Percentiles rank a stretch among this genome's conserved stretches.
phyloP scores from a whole-genome alignment of 2,113 vertebrate genomes.

The Ellobius talpinus region DNA sequence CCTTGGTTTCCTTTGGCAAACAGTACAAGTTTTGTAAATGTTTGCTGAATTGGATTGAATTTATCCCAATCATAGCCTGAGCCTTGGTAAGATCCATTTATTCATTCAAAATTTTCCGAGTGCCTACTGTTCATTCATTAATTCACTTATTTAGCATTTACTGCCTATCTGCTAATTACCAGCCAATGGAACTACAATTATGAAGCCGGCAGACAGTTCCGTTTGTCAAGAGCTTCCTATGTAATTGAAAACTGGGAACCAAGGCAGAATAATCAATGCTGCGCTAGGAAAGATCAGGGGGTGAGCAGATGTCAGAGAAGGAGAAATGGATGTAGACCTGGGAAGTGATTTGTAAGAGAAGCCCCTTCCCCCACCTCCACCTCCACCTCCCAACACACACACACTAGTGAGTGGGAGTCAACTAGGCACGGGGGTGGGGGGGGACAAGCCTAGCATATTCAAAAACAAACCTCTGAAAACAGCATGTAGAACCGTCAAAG shows the following conservation, averaged over 20 bases:
- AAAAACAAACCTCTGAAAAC: background rate
- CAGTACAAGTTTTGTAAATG: constrained; percentile 48
- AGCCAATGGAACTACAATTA: background rate
- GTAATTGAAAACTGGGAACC: background rate
- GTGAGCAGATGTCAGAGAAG: background rate
- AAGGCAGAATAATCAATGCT: background rate
- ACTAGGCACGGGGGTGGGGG: background rate
- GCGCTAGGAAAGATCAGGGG: background rate
- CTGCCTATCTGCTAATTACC: background rate
- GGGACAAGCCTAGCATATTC: background rate
- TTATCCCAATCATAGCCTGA: constrained; percentile 21
- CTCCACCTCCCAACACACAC: background rate
- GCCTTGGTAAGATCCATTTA: background rate
- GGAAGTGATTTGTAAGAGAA: background rate
- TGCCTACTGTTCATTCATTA: background rate
- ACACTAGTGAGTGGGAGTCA: background rate
- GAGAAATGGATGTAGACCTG: background rate
- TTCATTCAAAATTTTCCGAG: constrained; percentile 14
- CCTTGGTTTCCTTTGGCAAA: constrained; percentile 56
- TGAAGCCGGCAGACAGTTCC: constrained; percentile 11
- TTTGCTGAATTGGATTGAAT: constrained; percentile 54
- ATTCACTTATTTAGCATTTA: background rate
- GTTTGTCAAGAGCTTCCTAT: background rate
- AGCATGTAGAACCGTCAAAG: background rate
- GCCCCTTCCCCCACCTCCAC: background rate